Base-by-base conservation (phyloP, 2,888 invertebrate genomes). In the Athalia cordata region DNA sequence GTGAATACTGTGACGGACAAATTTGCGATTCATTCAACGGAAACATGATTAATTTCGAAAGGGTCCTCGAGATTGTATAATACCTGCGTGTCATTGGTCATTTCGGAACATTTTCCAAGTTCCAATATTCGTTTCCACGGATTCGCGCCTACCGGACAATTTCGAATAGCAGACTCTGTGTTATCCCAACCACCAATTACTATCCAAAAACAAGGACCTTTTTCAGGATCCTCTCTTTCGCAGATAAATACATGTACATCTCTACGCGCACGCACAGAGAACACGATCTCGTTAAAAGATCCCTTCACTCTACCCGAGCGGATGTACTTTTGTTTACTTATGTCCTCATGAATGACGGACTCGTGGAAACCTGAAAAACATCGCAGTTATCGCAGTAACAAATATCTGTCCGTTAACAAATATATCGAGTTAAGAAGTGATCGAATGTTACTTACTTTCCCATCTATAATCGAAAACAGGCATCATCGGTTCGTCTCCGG, bases 181-280 rank as follows among this genome's bases (percentile, higher is more conserved):
- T 87, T 86, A 0, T 0, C 3, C 85, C 85, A 86, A 5, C 84
- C 86, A 7, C 85, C 85, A 5, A 90, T 79, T 45, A 86, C 81
- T 8, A 90, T 82, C 86, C 86, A 87, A 68, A 87, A 89, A 72
- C 90, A 90, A 13, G 83, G 85, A 66, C 83, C 50, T 0, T 1
- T 4, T 4, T 3, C 0, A 29, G 78, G 77, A 4, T 61, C 1
- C 0, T 49, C 9, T 4, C 45, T 50, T 13, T 86, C 80, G 77
- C 89, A 90, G 0, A 90, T 13, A 15, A 84, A 82, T 50, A 90
- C 81, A 64, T 88, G 85, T 0, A 82, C 86, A 45, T 88, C 85
- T 0, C 11, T 43, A 1, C 49, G 0, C 11, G 79, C 84, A 1
- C 86, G 85, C 45, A 86, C 75, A 0, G 88, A 87, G 59, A 87